A percentile compares a stretch with the other conserved stretches of the same genome.
Evolutionary conservation across 2,113 vertebrate species (phyloP).

Genomic region (Laticauda laticaudata): DNA sequence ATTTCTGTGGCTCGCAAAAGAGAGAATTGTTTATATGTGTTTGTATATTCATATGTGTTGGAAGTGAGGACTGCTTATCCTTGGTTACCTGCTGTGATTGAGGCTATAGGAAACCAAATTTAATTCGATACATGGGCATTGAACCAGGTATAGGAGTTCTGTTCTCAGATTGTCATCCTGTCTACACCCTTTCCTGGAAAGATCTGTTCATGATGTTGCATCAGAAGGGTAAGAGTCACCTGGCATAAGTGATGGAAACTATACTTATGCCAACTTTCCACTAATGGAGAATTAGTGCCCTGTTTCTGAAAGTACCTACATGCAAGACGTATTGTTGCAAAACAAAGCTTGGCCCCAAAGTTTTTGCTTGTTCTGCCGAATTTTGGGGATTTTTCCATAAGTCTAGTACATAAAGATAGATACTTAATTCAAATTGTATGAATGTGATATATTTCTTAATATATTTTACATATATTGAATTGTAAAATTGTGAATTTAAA

Average conservation of each 20-base stretch:
- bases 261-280: constrained; percentile 34
- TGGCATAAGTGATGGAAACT: constrained; percentile 6
- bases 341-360: constrained; percentile 9
- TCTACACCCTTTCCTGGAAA: constrained; percentile 32
- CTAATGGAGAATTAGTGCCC: background rate
- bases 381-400: constrained; percentile 10
- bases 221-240: background rate
- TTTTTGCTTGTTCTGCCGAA: constrained; percentile 13
- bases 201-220: background rate
- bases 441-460: constrained; percentile 20
- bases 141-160: background rate
- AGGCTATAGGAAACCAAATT: constrained; percentile 18
- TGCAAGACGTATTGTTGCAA: constrained; percentile 24
- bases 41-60: background rate
- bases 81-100: constrained; percentile 1
- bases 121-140: constrained; percentile 8
- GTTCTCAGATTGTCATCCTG: constrained; percentile 24
- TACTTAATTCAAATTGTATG: background rate
- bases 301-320: constrained; percentile 24
- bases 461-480: constrained; percentile 3
- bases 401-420: background rate
- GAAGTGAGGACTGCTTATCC: background rate
- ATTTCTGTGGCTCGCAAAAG: background rate
- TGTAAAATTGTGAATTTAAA: background rate
- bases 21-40: background rate